A percentile compares a stretch with the other conserved stretches of the same genome.
These are phyloP conservation scores for Alethe castanea DNA, from an alignment of 2,113 vertebrate genomes.

Conservation along the genomic window DNA sequence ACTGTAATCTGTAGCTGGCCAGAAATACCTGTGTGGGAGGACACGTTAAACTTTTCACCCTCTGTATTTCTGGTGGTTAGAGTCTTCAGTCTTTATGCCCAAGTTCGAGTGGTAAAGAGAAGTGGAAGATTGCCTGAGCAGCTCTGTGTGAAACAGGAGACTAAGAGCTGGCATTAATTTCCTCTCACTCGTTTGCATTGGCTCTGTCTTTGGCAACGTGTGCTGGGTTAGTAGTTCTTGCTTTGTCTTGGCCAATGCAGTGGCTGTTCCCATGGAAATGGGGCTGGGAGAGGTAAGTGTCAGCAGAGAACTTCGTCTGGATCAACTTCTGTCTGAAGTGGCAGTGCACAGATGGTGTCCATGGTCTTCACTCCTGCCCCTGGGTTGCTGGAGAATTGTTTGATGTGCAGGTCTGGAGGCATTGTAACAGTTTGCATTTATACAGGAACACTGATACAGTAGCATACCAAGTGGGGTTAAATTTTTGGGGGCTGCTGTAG, in stretches of 20 bases:
- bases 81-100: neutral
- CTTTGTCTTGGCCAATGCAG: slow-evolving; percentile 16
- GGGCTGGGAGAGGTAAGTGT: neutral
- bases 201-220: neutral
- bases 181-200: neutral
- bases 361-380: neutral
- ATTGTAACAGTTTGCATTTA: neutral
- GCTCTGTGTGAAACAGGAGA: neutral
- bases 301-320: neutral
- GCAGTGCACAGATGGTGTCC: neutral
- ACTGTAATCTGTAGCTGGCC: neutral
- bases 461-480: neutral
- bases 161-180: slow-evolving; percentile 28
- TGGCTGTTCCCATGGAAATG: slow-evolving; percentile 55
- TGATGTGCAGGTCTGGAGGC: neutral
- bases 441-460: neutral
- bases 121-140: neutral
- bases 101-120: neutral
- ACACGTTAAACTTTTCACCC: neutral
- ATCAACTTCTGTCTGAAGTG: neutral
- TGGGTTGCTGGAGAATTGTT: fast-evolving
- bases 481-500: neutral
- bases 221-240: neutral
- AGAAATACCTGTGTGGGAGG: neutral
- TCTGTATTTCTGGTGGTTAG: neutral